Percentiles rank a stretch among this genome's conserved stretches.
phyloP scores from a whole-genome alignment of 2,888 invertebrate species.

The Rhagophthalmus giganteus region DNA sequence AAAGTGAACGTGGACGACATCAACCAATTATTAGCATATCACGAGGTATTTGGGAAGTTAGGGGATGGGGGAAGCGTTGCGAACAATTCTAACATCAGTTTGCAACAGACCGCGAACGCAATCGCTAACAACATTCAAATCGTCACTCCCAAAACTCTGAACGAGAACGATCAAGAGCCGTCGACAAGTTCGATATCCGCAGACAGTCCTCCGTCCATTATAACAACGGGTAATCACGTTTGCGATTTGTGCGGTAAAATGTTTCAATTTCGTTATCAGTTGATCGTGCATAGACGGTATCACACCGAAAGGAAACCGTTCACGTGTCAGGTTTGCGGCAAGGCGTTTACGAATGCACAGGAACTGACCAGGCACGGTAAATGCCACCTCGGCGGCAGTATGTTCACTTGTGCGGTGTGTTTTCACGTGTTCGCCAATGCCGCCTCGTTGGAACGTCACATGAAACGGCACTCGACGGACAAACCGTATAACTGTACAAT shows the following conservation, averaged over 20 bases:
- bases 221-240: constrained; percentile 66
- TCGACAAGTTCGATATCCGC: constrained; percentile 62
- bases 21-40: constrained; percentile 81
- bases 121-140: constrained; percentile 42
- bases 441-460: constrained; percentile 72
- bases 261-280: constrained; percentile 84
- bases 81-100: constrained; percentile 28
- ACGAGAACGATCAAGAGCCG: constrained; percentile 59
- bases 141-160: constrained; percentile 50
- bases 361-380: constrained; percentile 82
- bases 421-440: constrained; percentile 76
- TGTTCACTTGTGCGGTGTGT: constrained; percentile 73
- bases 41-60: constrained; percentile 79
- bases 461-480: constrained; percentile 80
- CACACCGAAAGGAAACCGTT: constrained; percentile 85
- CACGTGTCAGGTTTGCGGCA: constrained; percentile 78
- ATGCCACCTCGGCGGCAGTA: constrained; percentile 78
- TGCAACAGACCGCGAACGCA: constrained; percentile 34
- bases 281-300: constrained; percentile 84
- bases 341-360: constrained; percentile 78
- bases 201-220: constrained; percentile 64
- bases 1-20: constrained; percentile 84
- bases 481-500: constrained; percentile 84
- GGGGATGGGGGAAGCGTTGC: constrained; percentile 37
- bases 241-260: constrained; percentile 86